Base-by-base conservation (phyloP, 2,888 invertebrate species). In the Plusia festucae region DNA sequence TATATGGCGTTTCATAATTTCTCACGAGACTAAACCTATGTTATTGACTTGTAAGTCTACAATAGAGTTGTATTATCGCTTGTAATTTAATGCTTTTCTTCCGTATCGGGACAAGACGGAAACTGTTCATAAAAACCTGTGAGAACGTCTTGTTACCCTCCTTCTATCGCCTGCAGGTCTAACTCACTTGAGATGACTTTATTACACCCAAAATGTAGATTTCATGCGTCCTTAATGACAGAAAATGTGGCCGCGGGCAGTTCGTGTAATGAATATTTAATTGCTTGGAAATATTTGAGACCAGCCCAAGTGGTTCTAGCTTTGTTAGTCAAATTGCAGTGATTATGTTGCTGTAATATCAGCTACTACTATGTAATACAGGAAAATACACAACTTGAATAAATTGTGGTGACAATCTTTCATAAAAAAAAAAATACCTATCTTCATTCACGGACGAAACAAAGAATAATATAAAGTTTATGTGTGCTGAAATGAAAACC, bases 201-300 rank as follows among this genome's bases (percentile, higher is more conserved):
- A 81, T 81, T 81, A 81, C 78, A 13, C 78, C 83, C 82, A 83
- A 90, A 90, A 87, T 77, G 67, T 18, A 75, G 78, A 59, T 27
- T 85, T 85, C 84, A 85, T 87, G 16, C 82, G 87, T 86, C 85
- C 85, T 82, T 92, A 93, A 93, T 93, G 91, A 93, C 89, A 87
- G 82, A 87, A 90, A 88, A 88, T 87, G 85, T 87, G 83, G 77
- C 75, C 87, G 85, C 85, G 76, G 88, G 87, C 88, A 76, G 71
- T 73, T 68, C 68, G 68, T 70, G 79, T 94, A 93, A 94, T 93
- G 93, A 93, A 92, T 91, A 94, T 92, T 92, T 94, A 93, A 94
- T 95, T 94, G 92, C 90, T 82, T 88, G 81, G 89, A 90, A 91
- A 90, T 88, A 89, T 90, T 85, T 81, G 79, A 86, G 82, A 79